Conservation (phyloP, 2,888 invertebrate genomes). For the Pterostichus niger region DNA sequence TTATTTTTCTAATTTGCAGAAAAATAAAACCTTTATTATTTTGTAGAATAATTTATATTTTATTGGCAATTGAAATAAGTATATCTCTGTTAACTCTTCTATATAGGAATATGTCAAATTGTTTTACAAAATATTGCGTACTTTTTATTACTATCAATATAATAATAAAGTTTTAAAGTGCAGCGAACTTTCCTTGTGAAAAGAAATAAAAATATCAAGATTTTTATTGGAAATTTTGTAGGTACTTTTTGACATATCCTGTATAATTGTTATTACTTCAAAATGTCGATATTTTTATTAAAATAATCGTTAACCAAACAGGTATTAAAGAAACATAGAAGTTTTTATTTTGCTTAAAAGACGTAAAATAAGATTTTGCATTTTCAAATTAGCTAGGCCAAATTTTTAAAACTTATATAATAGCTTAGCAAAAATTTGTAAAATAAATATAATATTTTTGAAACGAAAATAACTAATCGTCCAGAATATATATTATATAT, state of each 20-base stretch:
- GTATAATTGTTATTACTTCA: constrained; percentile 50
- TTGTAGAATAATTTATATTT: constrained; percentile 26
- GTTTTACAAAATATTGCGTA: background rate
- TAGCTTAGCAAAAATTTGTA: constrained; percentile 62
- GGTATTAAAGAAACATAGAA: constrained; percentile 41
- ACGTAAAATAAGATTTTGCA: constrained; percentile 54
- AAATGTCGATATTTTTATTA: constrained; percentile 51
- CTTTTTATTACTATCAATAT: background rate
- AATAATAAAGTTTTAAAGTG: background rate
- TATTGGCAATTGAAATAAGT: constrained; percentile 18
- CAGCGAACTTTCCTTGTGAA: background rate
- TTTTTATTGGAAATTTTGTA: constrained; percentile 24
- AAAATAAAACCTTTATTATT: constrained; percentile 1
- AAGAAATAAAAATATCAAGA: constrained; percentile 1
- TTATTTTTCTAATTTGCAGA: constrained; percentile 43
- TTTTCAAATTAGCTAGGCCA: constrained; percentile 60
- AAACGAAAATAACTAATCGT: constrained; percentile 60
- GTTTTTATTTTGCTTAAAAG: constrained; percentile 57
- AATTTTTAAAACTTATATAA: constrained; percentile 59
- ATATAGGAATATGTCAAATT: constrained; percentile 1
- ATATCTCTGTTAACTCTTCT: constrained; percentile 40
- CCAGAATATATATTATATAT: constrained; percentile 61
- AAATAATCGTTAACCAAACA: constrained; percentile 48
- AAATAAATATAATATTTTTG: constrained; percentile 63
- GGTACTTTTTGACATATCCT: constrained; percentile 18